These are phyloP conservation scores for Diphyllodes magnificus DNA, from an alignment of 2,113 vertebrate genomes.

Conservation along the genomic window DNA sequence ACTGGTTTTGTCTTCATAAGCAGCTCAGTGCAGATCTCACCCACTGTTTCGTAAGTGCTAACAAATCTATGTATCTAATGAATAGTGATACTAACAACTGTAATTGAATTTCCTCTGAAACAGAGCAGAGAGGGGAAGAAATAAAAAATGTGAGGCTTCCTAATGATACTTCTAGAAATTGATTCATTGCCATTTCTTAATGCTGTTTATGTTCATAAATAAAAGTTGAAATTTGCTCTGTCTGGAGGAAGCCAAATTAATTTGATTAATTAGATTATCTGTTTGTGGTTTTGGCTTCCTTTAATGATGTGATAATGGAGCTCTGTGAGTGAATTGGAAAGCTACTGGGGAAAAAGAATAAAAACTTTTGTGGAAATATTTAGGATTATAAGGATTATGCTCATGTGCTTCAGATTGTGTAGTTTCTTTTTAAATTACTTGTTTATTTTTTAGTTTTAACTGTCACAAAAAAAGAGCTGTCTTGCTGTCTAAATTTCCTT, in stretches of 20 bases:
- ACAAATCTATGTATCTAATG: neutral
- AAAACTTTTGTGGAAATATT: conserved; percentile 35
- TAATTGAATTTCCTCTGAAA: neutral
- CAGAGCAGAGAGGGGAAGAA: neutral
- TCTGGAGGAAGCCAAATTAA: conserved; percentile 24
- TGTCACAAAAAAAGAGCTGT: neutral
- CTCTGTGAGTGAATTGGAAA: conserved; percentile 51
- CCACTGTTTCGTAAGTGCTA: neutral
- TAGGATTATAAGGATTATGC: conserved; percentile 57
- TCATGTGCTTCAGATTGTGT: conserved; percentile 59
- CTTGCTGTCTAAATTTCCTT: neutral
- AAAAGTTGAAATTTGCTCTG: neutral
- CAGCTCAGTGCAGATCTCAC: neutral
- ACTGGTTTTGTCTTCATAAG: neutral
- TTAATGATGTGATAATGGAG: conserved; percentile 46
- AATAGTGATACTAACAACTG: neutral
- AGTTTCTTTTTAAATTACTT: conserved; percentile 25
- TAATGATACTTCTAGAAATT: neutral
- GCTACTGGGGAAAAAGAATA: conserved; percentile 30
- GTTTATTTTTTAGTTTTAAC: neutral
- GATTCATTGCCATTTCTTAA: neutral
- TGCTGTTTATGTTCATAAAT: neutral
- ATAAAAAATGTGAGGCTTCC: neutral
- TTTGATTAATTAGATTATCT: conserved; percentile 47
- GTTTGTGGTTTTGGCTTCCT: conserved; percentile 27